These are phyloP conservation scores for Cassiopea andromeda DNA, from an alignment of 30 jellyfish, hydroid and myxozoan genomes.

Conservation along the genomic window DNA sequence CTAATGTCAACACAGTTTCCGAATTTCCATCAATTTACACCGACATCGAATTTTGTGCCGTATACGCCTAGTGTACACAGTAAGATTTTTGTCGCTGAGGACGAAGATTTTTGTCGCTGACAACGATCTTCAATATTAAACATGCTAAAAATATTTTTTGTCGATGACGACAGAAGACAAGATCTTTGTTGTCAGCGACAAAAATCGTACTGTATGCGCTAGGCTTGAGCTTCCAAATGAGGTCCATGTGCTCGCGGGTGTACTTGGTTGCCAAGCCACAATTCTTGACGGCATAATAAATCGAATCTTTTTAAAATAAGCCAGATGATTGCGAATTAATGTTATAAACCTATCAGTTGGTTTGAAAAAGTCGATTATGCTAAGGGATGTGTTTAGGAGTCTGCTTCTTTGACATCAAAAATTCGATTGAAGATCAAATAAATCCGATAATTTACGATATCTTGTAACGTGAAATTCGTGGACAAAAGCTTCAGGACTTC, in stretches of 20 bases:
- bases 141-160: too few relatives aligned
- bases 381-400: slow-evolving; percentile 28
- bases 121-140: too few relatives aligned
- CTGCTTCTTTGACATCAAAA: neutral
- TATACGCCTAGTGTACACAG: too few relatives aligned
- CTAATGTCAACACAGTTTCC: too few relatives aligned
- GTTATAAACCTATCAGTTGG: slow-evolving; percentile 24
- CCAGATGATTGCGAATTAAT: slow-evolving; percentile 20
- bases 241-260: slow-evolving; percentile 8
- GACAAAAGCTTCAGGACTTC: neutral
- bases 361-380: slow-evolving; percentile 6
- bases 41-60: too few relatives aligned
- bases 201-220: too few relatives aligned
- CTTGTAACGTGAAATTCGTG: neutral
- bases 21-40: too few relatives aligned
- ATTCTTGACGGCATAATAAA: neutral
- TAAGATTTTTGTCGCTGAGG: too few relatives aligned
- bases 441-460: neutral
- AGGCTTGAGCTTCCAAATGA: neutral
- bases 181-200: too few relatives aligned
- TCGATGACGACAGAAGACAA: too few relatives aligned
- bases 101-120: too few relatives aligned
- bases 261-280: neutral
- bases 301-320: neutral
- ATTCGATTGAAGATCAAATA: slow-evolving; percentile 7